Base-by-base conservation (phyloP, 2,797 vertebrate genomes). In the Chloroceryle inda region DNA sequence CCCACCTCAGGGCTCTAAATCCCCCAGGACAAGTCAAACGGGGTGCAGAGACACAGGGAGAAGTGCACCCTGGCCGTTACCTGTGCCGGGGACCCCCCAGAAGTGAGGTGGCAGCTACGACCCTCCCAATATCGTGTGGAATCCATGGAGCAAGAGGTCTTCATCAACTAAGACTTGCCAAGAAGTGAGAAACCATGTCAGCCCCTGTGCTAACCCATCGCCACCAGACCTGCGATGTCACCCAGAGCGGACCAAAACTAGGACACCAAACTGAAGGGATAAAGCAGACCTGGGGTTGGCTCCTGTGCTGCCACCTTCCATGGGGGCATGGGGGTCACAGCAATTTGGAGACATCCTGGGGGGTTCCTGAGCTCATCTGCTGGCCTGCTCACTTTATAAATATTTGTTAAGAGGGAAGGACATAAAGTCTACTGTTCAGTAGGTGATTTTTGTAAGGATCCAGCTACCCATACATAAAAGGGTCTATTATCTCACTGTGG, bases 401-500 rank as follows among this genome's bases (percentile, higher is more conserved):
- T 79, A 97, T 96, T 95, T 96, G 94, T 81, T 85, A 94, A 96
- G 87, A 93, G 96, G 94, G 62, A 66, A 93, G 86, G 93, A 85
- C 86, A 85, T 85, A 89, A 97, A 96, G 84, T 85, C 67, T 85
- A 93, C 94, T 85, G 94, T 94, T 96, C 77, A 63, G 95, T 93
- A 92, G 93, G 92, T 94, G 87, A 97, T 95, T 97, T 95, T 93
- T 90, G 90, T 86, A 96, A 94, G 95, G 96, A 93, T 92, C 81
- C 83, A 76, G 82, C 89, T 97, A 93, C 95, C 92, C 89, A 89
- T 92, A 92, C 72, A 96, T 92, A 95, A 93, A 97, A 95, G 92
- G 72, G 44, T 92, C 88, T 96, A 88, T 95, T 96, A 96, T 97
- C 96, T 97, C 91, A 94, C 89, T 82, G 90, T 77, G n/a, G 91